Conservation (phyloP, 2,888 invertebrate genomes). For the Phalangium opilio region DNA sequence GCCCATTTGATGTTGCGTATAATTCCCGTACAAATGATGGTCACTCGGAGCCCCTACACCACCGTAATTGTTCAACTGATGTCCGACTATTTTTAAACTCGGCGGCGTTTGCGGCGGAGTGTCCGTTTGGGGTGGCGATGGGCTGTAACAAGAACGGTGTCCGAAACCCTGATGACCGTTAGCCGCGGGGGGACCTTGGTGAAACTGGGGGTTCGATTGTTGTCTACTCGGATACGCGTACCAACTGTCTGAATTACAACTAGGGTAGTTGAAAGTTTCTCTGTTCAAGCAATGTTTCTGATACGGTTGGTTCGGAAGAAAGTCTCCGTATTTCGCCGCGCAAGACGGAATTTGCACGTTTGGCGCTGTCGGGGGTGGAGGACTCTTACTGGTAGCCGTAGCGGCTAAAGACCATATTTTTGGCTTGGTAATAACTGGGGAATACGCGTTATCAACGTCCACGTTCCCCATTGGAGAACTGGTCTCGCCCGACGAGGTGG, state of each 20-base stretch:
- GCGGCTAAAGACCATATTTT: slow-evolving; percentile 91
- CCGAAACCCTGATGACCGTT: neutral
- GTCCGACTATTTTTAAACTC: slow-evolving; percentile 44
- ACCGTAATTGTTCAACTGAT: too few relatives aligned
- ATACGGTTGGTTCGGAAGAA: neutral
- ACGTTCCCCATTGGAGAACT: neutral
- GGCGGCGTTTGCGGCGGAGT: slow-evolving; percentile 88
- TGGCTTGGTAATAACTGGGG: slow-evolving; percentile 43
- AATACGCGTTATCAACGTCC: neutral
- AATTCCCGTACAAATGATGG: too few relatives aligned
- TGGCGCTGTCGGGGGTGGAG: slow-evolving; percentile 47
- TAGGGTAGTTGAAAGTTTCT: neutral
- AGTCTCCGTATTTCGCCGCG: slow-evolving; percentile 10
- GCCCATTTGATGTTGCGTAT: too few relatives aligned
- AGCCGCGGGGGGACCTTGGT: neutral
- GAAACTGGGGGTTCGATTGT: neutral
- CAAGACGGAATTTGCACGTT: neutral
- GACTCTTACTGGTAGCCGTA: slow-evolving; percentile 84
- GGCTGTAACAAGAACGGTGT: slow-evolving; percentile 2
- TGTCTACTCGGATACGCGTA: neutral
- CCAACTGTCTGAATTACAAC: neutral
- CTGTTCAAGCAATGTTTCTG: neutral
- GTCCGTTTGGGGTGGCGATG: slow-evolving; percentile 46
- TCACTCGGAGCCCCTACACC: too few relatives aligned
- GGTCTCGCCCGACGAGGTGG: neutral